A percentile compares a stretch with the other conserved stretches of the same genome.
Evolutionary conservation across 1,140 invertebrate species (phyloP).

Genomic region (Hyphantria cunea): DNA sequence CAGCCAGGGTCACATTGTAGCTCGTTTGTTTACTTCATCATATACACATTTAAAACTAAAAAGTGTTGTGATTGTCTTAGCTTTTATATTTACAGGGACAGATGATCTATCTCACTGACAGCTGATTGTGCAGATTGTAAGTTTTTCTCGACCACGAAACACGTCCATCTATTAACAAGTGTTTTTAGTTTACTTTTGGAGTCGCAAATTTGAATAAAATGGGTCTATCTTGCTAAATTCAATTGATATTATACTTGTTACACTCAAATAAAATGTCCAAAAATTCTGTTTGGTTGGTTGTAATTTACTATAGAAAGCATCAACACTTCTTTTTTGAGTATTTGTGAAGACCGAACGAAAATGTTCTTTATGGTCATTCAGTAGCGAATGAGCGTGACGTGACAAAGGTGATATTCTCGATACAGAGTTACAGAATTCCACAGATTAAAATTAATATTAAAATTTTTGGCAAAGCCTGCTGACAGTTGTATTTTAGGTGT

Average conservation of each 20-base stretch:
- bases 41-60: conserved; percentile 54
- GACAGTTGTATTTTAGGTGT: too few relatives aligned
- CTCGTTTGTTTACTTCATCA: conserved; percentile 59
- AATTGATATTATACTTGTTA: conserved; percentile 67
- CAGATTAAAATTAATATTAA: background rate
- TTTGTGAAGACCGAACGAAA: conserved; percentile 69
- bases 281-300: conserved; percentile 79
- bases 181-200: conserved; percentile 56
- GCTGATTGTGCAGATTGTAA: conserved; percentile 82
- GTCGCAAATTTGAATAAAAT: conserved; percentile 54
- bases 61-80: conserved; percentile 78
- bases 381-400: conserved; percentile 60
- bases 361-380: conserved; percentile 67
- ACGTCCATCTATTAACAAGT: conserved; percentile 70
- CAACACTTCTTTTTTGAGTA: conserved; percentile 79
- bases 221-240: conserved; percentile 59
- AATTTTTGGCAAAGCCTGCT: too few relatives aligned
- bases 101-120: conserved; percentile 82
- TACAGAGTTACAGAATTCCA: background rate
- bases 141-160: conserved; percentile 77
- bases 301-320: conserved; percentile 81
- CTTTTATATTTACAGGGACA: conserved; percentile 82
- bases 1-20: conserved; percentile 61
- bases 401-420: conserved; percentile 37
- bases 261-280: conserved; percentile 71